Evolutionary conservation across 2,797 vertebrate species (phyloP).

Genomic region (Oceanodroma leucorhoa): DNA sequence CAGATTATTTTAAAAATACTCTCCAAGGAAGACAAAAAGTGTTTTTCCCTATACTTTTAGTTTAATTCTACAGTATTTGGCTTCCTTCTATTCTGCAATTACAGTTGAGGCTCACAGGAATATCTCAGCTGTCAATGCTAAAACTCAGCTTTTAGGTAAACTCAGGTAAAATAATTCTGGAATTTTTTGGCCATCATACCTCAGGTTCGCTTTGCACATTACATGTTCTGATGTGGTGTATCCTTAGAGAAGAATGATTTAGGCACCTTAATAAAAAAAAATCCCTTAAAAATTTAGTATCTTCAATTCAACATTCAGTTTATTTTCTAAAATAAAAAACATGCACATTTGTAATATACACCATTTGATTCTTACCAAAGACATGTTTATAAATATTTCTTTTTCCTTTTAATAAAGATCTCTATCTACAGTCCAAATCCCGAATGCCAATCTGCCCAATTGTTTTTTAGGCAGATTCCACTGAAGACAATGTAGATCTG

Average conservation of each 20-base stretch:
- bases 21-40: not conserved
- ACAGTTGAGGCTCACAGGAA: not conserved
- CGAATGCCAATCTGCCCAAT: not conserved
- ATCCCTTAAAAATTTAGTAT: not conserved
- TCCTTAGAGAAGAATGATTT: not conserved
- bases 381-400: constrained; percentile 15
- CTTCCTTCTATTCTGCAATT: not conserved
- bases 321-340: constrained; percentile 56
- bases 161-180: not conserved
- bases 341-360: constrained; percentile 35
- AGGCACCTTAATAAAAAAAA: not conserved
- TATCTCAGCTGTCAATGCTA: not conserved
- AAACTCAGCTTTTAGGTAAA: not conserved
- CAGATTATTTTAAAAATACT: not conserved
- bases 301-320: constrained; percentile 22
- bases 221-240: not conserved
- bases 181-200: not conserved
- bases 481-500: not conserved
- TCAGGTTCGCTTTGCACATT: not conserved
- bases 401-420: not conserved
- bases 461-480: not conserved
- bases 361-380: not conserved
- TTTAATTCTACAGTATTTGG: not conserved
- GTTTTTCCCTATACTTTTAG: not conserved
- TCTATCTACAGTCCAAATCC: not conserved